These are phyloP conservation scores for Chironomus tepperi DNA, from an alignment of 1,140 invertebrate genomes.

Conservation along the genomic window DNA sequence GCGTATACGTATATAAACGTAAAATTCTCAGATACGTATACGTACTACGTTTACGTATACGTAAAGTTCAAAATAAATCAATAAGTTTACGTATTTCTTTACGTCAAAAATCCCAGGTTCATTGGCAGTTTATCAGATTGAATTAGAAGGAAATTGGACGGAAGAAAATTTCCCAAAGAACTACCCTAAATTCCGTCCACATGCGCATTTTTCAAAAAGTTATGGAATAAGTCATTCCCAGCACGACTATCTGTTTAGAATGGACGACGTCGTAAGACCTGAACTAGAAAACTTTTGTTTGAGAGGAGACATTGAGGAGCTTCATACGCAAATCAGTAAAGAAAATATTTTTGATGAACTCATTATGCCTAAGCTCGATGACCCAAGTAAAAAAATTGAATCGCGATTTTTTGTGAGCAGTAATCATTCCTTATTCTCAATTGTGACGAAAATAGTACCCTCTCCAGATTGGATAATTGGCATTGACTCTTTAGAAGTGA, in stretches of 20 bases:
- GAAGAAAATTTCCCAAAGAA: constrained; percentile 74
- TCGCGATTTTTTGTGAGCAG: constrained; percentile 83
- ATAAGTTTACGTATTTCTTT: too few relatives aligned
- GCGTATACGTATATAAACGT: too few relatives aligned
- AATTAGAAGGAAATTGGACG: constrained; percentile 84
- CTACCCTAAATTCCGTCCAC: constrained; percentile 83
- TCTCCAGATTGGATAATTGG: constrained; percentile 98
- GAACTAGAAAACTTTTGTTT: background rate
- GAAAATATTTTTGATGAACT: constrained; percentile 68
- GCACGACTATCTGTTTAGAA: background rate
- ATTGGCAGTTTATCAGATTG: constrained; percentile 74
- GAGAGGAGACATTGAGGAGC: background rate
- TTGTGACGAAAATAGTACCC: constrained; percentile 80
- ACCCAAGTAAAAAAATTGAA: constrained; percentile 69
- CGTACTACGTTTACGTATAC: too few relatives aligned
- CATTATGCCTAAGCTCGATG: constrained; percentile 61
- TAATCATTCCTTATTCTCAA: constrained; percentile 80
- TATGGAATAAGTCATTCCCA: constrained; percentile 50
- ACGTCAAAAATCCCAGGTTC: too few relatives aligned
- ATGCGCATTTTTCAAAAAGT: constrained; percentile 82
- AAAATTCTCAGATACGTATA: too few relatives aligned
- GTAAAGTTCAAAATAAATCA: too few relatives aligned
- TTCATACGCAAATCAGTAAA: constrained; percentile 42
- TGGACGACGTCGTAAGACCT: background rate
- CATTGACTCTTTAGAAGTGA: constrained; percentile 73